Base-by-base conservation (phyloP, 2,888 invertebrate genomes). In the Agonopterix arenella region DNA sequence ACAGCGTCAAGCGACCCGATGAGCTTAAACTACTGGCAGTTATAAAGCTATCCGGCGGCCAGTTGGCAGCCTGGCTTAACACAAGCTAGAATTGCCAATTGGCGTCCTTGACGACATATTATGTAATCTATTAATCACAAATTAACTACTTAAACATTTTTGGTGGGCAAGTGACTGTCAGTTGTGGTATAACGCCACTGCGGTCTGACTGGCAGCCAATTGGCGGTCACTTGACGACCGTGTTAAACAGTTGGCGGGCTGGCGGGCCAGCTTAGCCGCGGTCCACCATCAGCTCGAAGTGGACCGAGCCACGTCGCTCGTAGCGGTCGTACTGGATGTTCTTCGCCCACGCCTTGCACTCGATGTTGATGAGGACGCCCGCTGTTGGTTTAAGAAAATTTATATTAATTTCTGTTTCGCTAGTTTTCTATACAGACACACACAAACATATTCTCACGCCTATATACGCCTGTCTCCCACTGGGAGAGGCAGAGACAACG, bases 271-370 rank as follows among this genome's bases (percentile, higher is more conserved):
- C 65, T 86, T 90, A 90, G 73, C 72, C 66, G 68, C 77, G 78
- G 90, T 97, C 97, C 80, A 97, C 93, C 93, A 97, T 94, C 83
- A 97, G 91, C 90, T 97, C 97, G 90, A 98, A 97, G 90, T 97
- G 97, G 71, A 97, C 97, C 68, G 96, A 95, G 71, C 97, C 98
- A 78, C 96, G 93, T 84, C 96, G 93, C 80, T 97, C 96, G 82
- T 93, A 92, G 75, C 96, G 93, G 89, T 97, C 88, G 85, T 97
- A 96, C 62, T 91, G 76, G 73, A 97, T 96, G 89, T 97, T 97
- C 82, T 93, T 93, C 67, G 97, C 97, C 96, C 96, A 97, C 70
- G 96, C 96, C 91, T 95, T 96, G 91, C 97, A 97, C 88, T 97
- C 96, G 83, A 97, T 95, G 90, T 97, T 97, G 90, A 97, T 96